Evolutionary conservation across 1,140 invertebrate genomes (phyloP).

Genomic region (Cyphomyrmex costatus): DNA sequence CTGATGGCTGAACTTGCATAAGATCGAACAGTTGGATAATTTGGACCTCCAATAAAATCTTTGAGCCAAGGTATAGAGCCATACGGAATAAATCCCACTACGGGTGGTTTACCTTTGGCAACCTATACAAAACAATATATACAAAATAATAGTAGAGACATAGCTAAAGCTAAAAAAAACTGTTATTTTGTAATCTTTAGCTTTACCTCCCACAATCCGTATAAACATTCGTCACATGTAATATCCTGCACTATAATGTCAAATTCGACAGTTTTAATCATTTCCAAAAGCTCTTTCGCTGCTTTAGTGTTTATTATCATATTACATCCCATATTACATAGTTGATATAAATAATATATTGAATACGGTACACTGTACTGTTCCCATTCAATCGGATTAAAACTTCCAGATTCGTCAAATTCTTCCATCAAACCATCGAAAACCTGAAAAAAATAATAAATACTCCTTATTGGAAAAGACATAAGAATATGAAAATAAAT

Average conservation of each 20-base stretch:
- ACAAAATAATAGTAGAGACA: neutral
- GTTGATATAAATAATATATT: neutral
- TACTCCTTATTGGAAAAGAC: neutral
- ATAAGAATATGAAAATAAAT: neutral
- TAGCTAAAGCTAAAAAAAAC: neutral
- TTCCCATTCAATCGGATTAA: constrained; percentile 6
- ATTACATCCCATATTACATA: neutral
- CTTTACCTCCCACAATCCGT: constrained; percentile 52
- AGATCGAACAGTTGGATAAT: constrained; percentile 47
- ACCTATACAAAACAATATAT: constrained; percentile 17
- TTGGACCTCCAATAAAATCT: constrained; percentile 10
- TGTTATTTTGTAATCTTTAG: neutral
- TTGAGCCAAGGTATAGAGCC: constrained; percentile 44
- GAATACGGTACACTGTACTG: neutral
- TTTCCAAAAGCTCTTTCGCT: constrained; percentile 30
- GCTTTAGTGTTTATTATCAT: neutral
- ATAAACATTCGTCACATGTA: constrained; percentile 9
- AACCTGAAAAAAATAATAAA: constrained; percentile 11
- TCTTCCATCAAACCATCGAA: neutral
- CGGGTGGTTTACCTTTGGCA: constrained; percentile 38
- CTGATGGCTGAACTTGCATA: neutral
- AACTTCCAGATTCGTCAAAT: neutral
- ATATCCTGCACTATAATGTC: constrained; percentile 54
- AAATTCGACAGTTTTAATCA: constrained; percentile 42
- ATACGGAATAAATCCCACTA: constrained; percentile 38